Evolutionary conservation across 2,888 invertebrate species (phyloP).

Genomic region (Mimumesa dahlbomi): DNA sequence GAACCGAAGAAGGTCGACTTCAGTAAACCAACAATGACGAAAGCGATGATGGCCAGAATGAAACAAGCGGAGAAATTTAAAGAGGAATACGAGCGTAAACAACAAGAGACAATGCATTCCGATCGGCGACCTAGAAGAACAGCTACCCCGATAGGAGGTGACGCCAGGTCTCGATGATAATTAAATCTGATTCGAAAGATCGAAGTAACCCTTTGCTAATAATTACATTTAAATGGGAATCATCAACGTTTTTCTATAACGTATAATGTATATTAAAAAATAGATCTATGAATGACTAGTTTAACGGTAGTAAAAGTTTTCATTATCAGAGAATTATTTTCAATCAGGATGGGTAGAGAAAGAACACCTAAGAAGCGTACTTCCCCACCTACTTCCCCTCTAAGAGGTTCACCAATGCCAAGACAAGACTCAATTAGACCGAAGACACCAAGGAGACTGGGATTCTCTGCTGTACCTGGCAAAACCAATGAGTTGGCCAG

Average conservation of each 20-base stretch:
- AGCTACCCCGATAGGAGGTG: slow-evolving; percentile 63
- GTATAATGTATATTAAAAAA: too few species aligned
- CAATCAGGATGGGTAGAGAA: slow-evolving; percentile 53
- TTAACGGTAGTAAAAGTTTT: too few species aligned
- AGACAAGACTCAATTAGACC: neutral
- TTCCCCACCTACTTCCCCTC: too few species aligned
- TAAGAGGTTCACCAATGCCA: too few species aligned
- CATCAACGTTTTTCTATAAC: too few species aligned
- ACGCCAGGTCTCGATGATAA: slow-evolving; percentile 53
- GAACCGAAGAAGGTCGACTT: slow-evolving; percentile 70
- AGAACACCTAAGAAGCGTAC: neutral
- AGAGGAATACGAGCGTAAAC: slow-evolving; percentile 55
- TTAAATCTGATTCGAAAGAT: slow-evolving; percentile 27
- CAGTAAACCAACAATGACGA: slow-evolving; percentile 66
- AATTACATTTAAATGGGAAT: too few species aligned
- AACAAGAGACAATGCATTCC: neutral
- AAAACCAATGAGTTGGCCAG: slow-evolving; percentile 65
- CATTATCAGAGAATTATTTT: slow-evolving; percentile 13
- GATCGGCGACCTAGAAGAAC: slow-evolving; percentile 53
- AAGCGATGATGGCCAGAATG: slow-evolving; percentile 70
- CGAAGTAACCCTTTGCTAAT: too few species aligned
- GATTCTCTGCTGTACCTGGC: slow-evolving; percentile 46
- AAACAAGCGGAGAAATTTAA: slow-evolving; percentile 65
- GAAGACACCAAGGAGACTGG: neutral
- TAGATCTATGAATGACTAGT: neutral